phyloP scores from a whole-genome alignment of 2,888 invertebrate genomes.

The Hydraecia micacea region DNA sequence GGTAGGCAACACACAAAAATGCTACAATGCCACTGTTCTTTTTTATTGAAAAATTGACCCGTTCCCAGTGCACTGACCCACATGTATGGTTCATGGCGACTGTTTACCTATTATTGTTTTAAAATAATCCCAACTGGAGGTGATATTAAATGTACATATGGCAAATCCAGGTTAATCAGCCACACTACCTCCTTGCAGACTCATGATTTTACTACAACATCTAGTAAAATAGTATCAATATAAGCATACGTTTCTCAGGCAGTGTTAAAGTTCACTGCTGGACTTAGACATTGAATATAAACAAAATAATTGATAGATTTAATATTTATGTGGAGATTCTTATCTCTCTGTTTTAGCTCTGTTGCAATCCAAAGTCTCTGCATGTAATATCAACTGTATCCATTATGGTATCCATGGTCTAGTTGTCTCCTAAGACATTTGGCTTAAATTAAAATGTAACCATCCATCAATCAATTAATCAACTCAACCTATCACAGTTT shows the following conservation, averaged over 20 bases:
- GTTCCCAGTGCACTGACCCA: not conserved
- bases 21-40: not conserved
- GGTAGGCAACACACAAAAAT: too few relatives aligned
- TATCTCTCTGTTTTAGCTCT: not conserved
- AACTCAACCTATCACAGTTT: slow-evolving; percentile 5
- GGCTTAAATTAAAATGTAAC: slow-evolving; percentile 17
- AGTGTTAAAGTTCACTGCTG: not conserved
- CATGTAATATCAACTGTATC: slow-evolving; percentile 6
- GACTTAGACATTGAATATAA: not conserved
- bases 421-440: slow-evolving; percentile 17
- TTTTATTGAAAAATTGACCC: not conserved
- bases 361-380: not conserved
- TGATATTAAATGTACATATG: not conserved
- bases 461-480: slow-evolving; percentile 16
- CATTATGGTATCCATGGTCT: slow-evolving; percentile 6
- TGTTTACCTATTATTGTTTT: slow-evolving; percentile 7
- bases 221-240: not conserved
- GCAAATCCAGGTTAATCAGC: not conserved
- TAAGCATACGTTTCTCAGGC: too few relatives aligned
- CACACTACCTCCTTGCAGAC: too few relatives aligned
- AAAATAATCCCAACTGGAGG: not conserved
- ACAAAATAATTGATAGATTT: not conserved
- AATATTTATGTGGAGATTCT: not conserved
- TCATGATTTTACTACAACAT: not conserved
- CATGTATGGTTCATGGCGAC: not conserved